Conservation (phyloP, 1,140 invertebrate genomes). For the Dryas iulia region DNA sequence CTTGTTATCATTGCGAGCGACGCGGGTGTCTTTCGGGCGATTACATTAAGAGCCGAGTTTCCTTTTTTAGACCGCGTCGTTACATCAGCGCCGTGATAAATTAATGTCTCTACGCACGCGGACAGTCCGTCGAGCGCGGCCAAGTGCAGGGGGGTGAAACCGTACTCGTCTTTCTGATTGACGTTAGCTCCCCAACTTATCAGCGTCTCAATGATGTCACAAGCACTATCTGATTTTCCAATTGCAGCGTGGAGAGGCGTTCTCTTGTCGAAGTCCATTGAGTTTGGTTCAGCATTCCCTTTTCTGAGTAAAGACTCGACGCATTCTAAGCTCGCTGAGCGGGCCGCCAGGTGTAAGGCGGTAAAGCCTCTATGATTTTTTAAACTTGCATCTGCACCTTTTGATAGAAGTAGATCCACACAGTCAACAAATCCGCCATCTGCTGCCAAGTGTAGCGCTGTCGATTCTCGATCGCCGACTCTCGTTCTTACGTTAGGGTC, state of each 20-base stretch:
- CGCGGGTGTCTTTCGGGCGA: slow-evolving; percentile 90
- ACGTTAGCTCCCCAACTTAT: slow-evolving; percentile 90
- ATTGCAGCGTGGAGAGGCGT: slow-evolving; percentile 90
- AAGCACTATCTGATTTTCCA: slow-evolving; percentile 87
- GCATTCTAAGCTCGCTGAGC: slow-evolving; percentile 88
- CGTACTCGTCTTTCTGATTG: slow-evolving; percentile 92
- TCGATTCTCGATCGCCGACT: slow-evolving; percentile 85
- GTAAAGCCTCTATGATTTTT: slow-evolving; percentile 89
- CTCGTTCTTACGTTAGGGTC: slow-evolving; percentile 83
- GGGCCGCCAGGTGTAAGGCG: slow-evolving; percentile 87
- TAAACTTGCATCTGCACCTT: slow-evolving; percentile 85
- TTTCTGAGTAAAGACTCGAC: slow-evolving; percentile 87
- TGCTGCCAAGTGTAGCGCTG: slow-evolving; percentile 89
- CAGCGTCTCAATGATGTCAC: slow-evolving; percentile 87
- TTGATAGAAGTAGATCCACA: slow-evolving; percentile 85
- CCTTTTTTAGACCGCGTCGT: slow-evolving; percentile 91
- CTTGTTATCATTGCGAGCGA: slow-evolving; percentile 88
- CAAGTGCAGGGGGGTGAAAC: slow-evolving; percentile 93
- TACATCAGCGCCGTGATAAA: slow-evolving; percentile 91
- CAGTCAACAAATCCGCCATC: slow-evolving; percentile 89
- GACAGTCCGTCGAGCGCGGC: slow-evolving; percentile 92
- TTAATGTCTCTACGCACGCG: slow-evolving; percentile 89
- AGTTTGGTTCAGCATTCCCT: slow-evolving; percentile 86
- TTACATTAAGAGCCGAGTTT: slow-evolving; percentile 89
- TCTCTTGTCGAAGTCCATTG: slow-evolving; percentile 87